Evolutionary conservation across 2,888 invertebrate genomes (phyloP), one percentile per base, ranked within the genome.

Genomic region (Ophion ellenae): DNA sequence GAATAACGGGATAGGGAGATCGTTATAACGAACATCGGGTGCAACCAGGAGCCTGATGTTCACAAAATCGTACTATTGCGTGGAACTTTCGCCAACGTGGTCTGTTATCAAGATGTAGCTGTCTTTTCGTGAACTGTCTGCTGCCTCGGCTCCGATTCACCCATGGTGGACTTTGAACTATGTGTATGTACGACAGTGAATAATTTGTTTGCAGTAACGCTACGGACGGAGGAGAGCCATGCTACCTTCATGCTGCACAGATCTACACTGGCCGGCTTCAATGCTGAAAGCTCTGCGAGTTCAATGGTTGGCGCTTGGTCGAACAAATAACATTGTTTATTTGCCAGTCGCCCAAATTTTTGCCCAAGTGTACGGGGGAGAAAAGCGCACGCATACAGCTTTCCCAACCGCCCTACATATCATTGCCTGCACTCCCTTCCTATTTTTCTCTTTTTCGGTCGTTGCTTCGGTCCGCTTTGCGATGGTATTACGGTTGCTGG

Each of bases 311-410:
- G 67, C 87, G 88, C 89, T 88, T 87, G 70, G 76, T 53, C 86
- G 90, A 90, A 91, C 91, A 91, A 92, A 93, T 91, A 92, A 92
- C 92, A 91, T 92, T 92, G 92, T 92, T 93, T 92, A 92, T 93
- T 93, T 91, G 91, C 86, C 88, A 89, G 91, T 91, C 88, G 90
- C 88, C 85, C 86, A 70, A 84, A 85, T 84, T 90, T 87, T 84
- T 70, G 63, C 64, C 20, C 59, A 70, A 76, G 77, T 77, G 80
- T 61, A 67, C 79, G 81, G 64, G 64, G 70, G 47, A 1, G 47
- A 2, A 2, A 2, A 53, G 67, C 28, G 59, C 36, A n/a, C 47
- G 67, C 71, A 75, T 64, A 74, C 45, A 57, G 61, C 57, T 63
- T 59, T 47, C 9, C 47, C 28, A 36, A 47, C 61, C 79, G 53